Base-by-base conservation (phyloP, 2,797 vertebrate species). In the Anomalospiza imberbis region DNA sequence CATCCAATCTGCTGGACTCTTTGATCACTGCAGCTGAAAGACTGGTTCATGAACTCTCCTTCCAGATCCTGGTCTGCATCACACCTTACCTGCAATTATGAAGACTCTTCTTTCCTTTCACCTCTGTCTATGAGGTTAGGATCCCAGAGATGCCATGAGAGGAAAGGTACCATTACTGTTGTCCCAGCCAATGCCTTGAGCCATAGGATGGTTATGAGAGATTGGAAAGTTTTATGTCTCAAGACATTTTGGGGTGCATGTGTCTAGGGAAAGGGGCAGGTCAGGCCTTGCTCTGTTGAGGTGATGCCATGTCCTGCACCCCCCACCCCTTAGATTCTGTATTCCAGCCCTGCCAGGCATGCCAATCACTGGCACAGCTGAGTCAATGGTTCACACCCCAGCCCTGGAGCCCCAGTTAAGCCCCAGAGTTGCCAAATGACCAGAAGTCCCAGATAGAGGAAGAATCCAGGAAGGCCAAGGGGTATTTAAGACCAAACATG, bases 171-270 rank as follows among this genome's bases (percentile, higher is more conserved):
- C 31, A 42, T 45, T 24, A 14, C 16, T 29, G 4, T n/a, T 20
- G 54, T 40, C 10, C 13, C 1, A 0, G 13, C 8, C 29, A 67
- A 10, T 47, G 24, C 13, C 55, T 68, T 0, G 0, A 68, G 25
- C 17, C 11, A 21, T 0, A 2, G 24, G 10, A 40, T 13, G 16
- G 3, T n/a, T 45, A 28, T n/a, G 19, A 53, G 24, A 51, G 22
- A 38, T 3, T 17, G 19, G 38, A 53, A 68, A 40, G 19, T 61
- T 24, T n/a, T 10, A n/a, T 24, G 29, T 61, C 29, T 60, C 19
- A 3, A 53, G 25, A 20, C 38, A 61, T 61, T 68, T 68, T 54
- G 48, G 17, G 7, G 4, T 21, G 6, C 29, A 21, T 14, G 20
- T 28, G 11, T 54, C 16, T 17, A 17, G 19, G 34, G 7, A n/a